Base-by-base conservation (phyloP, 2,113 vertebrate species). In the Calyptomena viridis region DNA sequence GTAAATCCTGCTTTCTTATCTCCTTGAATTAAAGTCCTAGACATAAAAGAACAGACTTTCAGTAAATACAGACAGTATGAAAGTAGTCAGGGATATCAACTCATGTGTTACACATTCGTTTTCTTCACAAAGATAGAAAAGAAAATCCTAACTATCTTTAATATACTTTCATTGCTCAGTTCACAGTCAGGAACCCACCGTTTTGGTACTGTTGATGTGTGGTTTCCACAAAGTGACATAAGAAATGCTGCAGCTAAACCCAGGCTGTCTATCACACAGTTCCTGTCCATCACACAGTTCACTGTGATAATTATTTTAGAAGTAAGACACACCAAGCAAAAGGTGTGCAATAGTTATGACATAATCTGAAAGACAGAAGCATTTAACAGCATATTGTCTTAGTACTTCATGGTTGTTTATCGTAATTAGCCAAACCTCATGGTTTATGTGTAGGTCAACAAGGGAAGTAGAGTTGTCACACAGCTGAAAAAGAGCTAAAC, bases 11-110 rank as follows among this genome's bases (percentile, higher is more conserved):
- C 99, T 93, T 98, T 99, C 95, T 98, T 98, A 91, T 99, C 99
- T 31, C 99, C 99, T 37, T 99, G 98, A 95, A 99, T 99, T 79
- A 99, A 98, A 85, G 99, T 99, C 99, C 99, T 99, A 95, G 44
- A 68, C 47, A 96, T 71, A 96, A 74, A 81, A 73, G 77, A 72
- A 74, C 74, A 73, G 9, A 21, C 47, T 78, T 81, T 58, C 7
- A 76, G 19, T 93, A 94, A 92, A 84, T 78, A 87, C 20, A 90
- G 35, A 47, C 8, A 89, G 52, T 58, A 44, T 40, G 30, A 79
- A 44, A 82, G 23, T 16, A 74, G 40, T 62, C 81, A 60, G 18
- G 44, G 76, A 46, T 79, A 84, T 44, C 42, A 80, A 58, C 22
- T 40, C 7, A 13, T 49, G 12, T 13, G 6, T 82, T 89, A 55